Base-by-base conservation (phyloP, 2,888 invertebrate genomes). In the Tupiocoris notatus region DNA sequence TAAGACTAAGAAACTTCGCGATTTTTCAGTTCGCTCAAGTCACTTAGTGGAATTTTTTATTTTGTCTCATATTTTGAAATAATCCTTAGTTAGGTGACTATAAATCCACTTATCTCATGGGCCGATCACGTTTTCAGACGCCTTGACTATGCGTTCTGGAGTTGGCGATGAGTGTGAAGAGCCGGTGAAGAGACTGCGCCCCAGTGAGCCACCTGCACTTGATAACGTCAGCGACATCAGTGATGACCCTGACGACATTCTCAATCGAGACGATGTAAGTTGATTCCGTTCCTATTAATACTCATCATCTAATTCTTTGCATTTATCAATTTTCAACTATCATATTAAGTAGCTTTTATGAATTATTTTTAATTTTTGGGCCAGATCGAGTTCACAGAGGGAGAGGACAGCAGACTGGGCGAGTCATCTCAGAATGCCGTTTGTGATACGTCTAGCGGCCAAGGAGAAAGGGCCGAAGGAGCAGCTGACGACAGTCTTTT, bases 171-270 rank as follows among this genome's bases (percentile, higher is more conserved):
- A 75, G 7, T 58, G 25, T 7, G 77, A 62, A 56, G 71, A 65
- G 7, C 62, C 64, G 1, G 21, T 57, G 20, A 74, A 83, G 63
- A 89, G 89, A 81, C 88, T 80, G 59, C 57, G 79, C 22, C 57
- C 79, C 9, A 79, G 79, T 20, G 80, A 80, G 22, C 68, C 79
- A 80, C 83, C 79, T 64, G 9, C 79, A 25, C 79, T 81, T 17
- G 83, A 82, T 82, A 91, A 93, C 83, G 87, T 94, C 16, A 94
- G 94, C 84, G 94, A 94, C 84, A 93, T 94, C 78, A 94, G 94
- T 82, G 94, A 94, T 81, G 94, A 94, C 84, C 93, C 93, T 73
- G 94, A 94, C 84, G 94, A 94, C 81, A 93, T 94, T 82, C 86
- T 94, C 2, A 91, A 93, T 79, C 89, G 91, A 84, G 92, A 91